Evolutionary conservation across 2,113 vertebrate species (phyloP), one percentile per base, ranked within the genome.

Genomic region (Pangasianodon gigas): DNA sequence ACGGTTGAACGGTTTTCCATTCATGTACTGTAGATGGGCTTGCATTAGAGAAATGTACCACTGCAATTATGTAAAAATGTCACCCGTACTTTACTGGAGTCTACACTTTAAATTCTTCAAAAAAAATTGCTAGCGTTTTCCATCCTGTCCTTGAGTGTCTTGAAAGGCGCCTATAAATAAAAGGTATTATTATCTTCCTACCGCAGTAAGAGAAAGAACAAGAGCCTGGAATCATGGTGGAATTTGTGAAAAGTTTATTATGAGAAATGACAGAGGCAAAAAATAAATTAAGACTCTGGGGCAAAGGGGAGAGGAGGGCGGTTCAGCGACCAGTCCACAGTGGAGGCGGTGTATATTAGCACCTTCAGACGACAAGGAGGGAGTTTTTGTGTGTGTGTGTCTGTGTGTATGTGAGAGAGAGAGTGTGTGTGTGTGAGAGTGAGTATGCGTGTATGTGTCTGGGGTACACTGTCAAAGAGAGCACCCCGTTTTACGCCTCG

Each of bases 181-280:
- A n/a, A n/a, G n/a, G n/a, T n/a, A n/a, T n/a, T n/a, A n/a, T n/a
- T n/a, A n/a, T n/a, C 44, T 79, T 75, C 21, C 37, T 48, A 10
- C 21, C 48, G 11, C 2, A 51, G 24, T 80, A 51, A 51, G 77
- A n/a, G 24, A 56, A 79, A 89, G 4, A 90, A 74, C 18, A 75
- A 87, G 52, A 87, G 65, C 32, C 62, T 54, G 29, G 74, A 67
- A 41, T 51, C 46, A 13, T 91, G 87, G 88, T 91, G 93, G 94
- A 95, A 89, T 95, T 95, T 95, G 91, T 96, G 95, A 94, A 95
- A 95, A 96, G 91, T 97, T 97, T 97, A 96, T 97, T 98, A 92
- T 92, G 93, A 95, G 95, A 96, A 95, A 95, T 93, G 94, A 94
- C 92, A 95, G 94, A 94, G 93, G 94, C 92, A 91, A 91, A 95